Conservation (phyloP, 2,888 invertebrate species). For the Scaptomyza cyrtandrae region DNA sequence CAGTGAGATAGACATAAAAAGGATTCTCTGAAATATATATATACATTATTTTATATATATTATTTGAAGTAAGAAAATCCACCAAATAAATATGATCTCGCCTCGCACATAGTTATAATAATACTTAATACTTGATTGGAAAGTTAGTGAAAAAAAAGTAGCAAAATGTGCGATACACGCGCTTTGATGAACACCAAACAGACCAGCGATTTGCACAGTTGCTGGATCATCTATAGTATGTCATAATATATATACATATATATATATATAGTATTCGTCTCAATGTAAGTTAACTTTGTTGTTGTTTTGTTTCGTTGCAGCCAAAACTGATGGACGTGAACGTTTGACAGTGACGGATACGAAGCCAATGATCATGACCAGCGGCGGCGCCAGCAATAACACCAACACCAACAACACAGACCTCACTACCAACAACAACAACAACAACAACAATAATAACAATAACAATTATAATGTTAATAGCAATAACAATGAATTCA, state of each 20-base stretch:
- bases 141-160: background rate
- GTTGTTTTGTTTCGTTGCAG: conserved; percentile 52
- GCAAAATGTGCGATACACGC: conserved; percentile 87
- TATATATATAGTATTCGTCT: too few relatives aligned
- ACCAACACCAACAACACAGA: conserved; percentile 48
- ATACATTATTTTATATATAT: background rate
- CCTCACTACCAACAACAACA: conserved; percentile 47
- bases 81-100: conserved; percentile 8
- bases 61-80: background rate
- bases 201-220: conserved; percentile 88
- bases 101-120: background rate
- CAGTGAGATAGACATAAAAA: background rate
- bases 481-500: conserved; percentile 34
- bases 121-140: background rate
- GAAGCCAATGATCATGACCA: conserved; percentile 79
- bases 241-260: background rate
- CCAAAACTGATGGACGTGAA: conserved; percentile 84
- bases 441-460: conserved; percentile 47
- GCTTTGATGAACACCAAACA: conserved; percentile 88
- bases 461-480: conserved; percentile 27
- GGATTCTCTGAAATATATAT: background rate
- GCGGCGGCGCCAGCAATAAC: conserved; percentile 42
- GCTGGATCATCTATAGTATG: conserved; percentile 91
- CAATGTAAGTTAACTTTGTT: too few relatives aligned
- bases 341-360: conserved; percentile 83